These are phyloP conservation scores for Phalacrocorax carbo DNA, from an alignment of 2,113 vertebrate species.

Conservation along the genomic window DNA sequence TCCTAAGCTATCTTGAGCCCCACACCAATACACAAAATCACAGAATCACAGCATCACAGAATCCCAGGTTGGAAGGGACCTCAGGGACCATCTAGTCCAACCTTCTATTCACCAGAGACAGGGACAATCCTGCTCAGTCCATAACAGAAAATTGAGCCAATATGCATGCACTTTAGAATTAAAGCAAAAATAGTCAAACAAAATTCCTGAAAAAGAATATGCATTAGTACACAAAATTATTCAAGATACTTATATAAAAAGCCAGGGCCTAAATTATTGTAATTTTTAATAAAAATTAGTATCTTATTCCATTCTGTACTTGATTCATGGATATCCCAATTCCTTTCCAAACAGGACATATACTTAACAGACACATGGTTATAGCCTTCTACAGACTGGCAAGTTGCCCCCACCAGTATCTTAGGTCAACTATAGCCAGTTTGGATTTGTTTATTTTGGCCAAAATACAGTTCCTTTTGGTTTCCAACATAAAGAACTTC, in stretches of 20 bases:
- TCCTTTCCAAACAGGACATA: background rate
- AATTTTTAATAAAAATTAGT: background rate
- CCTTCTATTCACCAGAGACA: background rate
- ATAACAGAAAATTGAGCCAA: background rate
- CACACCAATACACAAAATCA: background rate
- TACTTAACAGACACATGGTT: background rate
- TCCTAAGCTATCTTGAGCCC: background rate
- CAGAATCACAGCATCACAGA: too few species aligned
- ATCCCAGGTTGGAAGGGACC: too few species aligned
- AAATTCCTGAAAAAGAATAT: background rate
- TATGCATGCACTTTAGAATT: background rate
- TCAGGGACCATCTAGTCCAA: too few species aligned
- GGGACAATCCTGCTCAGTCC: background rate
- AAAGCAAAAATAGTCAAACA: background rate
- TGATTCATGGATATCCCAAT: background rate
- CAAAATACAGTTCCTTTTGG: background rate
- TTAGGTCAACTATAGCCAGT: background rate
- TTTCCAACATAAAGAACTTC: background rate
- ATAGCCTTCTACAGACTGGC: background rate
- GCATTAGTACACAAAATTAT: background rate
- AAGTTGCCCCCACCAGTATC: background rate
- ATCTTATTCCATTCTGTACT: background rate
- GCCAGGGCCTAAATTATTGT: background rate
- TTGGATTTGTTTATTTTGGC: background rate
- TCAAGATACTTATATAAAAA: background rate